Base-by-base conservation (phyloP, 2,797 vertebrate species). In the Pseudochirops cupreus region DNA sequence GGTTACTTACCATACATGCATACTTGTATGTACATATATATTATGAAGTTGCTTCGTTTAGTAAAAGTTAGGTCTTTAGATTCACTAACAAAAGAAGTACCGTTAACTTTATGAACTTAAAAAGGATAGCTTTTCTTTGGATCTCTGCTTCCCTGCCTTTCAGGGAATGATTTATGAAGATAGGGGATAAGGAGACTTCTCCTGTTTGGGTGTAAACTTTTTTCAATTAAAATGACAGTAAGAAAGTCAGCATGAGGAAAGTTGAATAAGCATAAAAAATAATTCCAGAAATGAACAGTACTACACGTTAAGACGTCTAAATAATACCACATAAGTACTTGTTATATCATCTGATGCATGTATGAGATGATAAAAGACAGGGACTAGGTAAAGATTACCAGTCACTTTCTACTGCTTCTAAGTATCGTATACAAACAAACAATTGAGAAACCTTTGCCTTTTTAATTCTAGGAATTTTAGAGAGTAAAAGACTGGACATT, bases 401-500 rank as follows among this genome's bases (percentile, higher is more conserved):
- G 39, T 87, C 74, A 87, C 39, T 1, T 87, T 87, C 39, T 50
- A 9, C n/a, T 39, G 21, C 74, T 87, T 87, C 74, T 87, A 50
- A 87, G 24, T 46, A 50, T 87, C 24, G 4, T 50, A 26, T 87
- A 28, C 39, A 87, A 82, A 39, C n/a, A 74, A 82, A 24, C 39
- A 50, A 21, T 39, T 12, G 33, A 39, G 50, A 50, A 12, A 90
- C 92, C 26, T 26, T 0, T 11, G 4, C 4, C 4, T 1, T 87
- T 0, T 53, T 91, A 53, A 39, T 53, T 93, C 0, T 91, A 99
- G 99, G 99, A 97, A 99, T 99, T 97, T 96, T 99, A 98, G 99
- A 99, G 98, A 99, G 99, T 94, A 99, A 99, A 97, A 98, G 99
- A 46, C 98, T 99, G 98, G 99, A 99, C 33, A 99, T 99, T 0